These are phyloP conservation scores for Cheilosia vulpina DNA, from an alignment of 2,888 invertebrate genomes.

Conservation along the genomic window DNA sequence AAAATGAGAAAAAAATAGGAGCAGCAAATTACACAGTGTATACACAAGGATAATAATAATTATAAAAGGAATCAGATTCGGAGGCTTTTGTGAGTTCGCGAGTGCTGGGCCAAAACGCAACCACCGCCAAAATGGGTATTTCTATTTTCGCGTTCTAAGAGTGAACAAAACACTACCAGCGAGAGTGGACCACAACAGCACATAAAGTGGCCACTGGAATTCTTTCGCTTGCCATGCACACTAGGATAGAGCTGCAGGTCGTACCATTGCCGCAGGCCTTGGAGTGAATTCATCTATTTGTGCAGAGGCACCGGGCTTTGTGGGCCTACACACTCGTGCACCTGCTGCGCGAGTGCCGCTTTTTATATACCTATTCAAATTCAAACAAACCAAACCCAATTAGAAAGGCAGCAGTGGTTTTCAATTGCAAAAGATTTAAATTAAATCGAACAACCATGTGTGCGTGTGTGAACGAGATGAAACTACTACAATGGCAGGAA, in stretches of 20 bases:
- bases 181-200: conserved; percentile 43
- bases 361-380: conserved; percentile 6
- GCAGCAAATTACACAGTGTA: conserved; percentile 70
- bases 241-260: not conserved
- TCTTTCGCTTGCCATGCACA: conserved; percentile 15
- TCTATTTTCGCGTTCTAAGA: conserved; percentile 55
- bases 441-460: conserved; percentile 47
- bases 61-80: conserved; percentile 70
- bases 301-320: not conserved
- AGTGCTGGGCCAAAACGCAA: conserved; percentile 20
- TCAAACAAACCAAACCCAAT: conserved; percentile 33
- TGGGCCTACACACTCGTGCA: not conserved
- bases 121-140: conserved; percentile 36
- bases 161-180: conserved; percentile 28
- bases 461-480: conserved; percentile 23
- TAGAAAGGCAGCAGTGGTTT: conserved; percentile 22
- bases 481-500: conserved; percentile 31
- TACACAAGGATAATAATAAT: conserved; percentile 72
- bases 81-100: conserved; percentile 41
- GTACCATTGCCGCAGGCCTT: conserved; percentile 1
- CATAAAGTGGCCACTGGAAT: conserved; percentile 68
- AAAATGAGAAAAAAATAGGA: conserved; percentile 4
- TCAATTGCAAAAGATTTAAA: conserved; percentile 42
- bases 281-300: conserved; percentile 45
- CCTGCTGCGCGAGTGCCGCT: conserved; percentile 10